Conservation (phyloP, 2,113 vertebrate species). For the Epinephelus moara region DNA sequence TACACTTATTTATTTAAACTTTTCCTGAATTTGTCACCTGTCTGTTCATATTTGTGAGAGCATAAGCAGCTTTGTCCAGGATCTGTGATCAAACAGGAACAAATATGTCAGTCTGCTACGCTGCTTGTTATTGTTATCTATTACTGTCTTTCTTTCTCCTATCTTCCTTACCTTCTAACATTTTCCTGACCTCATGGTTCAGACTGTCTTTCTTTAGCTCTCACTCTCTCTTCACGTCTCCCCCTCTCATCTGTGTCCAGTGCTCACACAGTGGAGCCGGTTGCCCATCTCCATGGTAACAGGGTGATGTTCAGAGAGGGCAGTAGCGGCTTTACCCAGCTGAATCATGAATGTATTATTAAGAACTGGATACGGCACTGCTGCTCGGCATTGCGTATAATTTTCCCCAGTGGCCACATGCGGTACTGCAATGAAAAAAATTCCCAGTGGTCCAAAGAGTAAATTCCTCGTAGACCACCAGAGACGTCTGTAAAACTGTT, state of each 20-base stretch:
- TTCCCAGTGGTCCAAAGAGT: too few relatives aligned
- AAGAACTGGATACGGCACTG: too few relatives aligned
- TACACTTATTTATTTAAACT: background rate
- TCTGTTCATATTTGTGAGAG: background rate
- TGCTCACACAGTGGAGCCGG: conserved; percentile 41
- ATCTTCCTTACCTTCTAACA: conserved; percentile 12
- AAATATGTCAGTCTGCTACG: background rate
- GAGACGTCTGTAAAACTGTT: too few relatives aligned
- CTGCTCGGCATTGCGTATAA: too few relatives aligned
- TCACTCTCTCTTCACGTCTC: conserved; percentile 22
- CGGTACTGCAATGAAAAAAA: too few relatives aligned
- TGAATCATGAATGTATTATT: background rate
- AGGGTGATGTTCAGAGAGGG: conserved; percentile 71
- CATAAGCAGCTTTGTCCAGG: background rate
- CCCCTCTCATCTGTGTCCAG: conserved; percentile 65
- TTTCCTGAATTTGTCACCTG: background rate
- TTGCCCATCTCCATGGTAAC: conserved; percentile 77
- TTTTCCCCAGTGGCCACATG: too few relatives aligned
- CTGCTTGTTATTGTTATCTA: conserved; percentile 1
- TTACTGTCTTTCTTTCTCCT: background rate
- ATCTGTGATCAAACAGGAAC: conserved; percentile 7
- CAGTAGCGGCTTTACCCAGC: conserved; percentile 33
- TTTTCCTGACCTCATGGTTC: conserved; percentile 10
- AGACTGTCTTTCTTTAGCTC: conserved; percentile 21
- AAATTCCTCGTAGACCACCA: too few relatives aligned